Evolutionary conservation across 2,888 invertebrate species (phyloP), one percentile per base, ranked within the genome.

Genomic region (Volucella inanis): DNA sequence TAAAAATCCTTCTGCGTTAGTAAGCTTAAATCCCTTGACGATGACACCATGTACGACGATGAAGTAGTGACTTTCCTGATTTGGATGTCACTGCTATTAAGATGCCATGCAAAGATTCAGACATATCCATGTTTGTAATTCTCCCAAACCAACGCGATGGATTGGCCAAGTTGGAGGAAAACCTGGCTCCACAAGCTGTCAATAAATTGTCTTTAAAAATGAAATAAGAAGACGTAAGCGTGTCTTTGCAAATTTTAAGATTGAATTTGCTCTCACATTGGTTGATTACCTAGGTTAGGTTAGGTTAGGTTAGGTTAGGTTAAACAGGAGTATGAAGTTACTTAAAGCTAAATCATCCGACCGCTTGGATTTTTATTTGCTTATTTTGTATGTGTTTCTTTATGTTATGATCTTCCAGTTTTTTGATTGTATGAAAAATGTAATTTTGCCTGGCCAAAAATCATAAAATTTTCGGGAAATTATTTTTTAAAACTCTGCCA

Each of bases 161-260:
- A 0, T 93, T 97, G 61, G 88, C 92, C 10, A 91, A 91, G 0
- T 90, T 96, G 52, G 93, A 96, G 88, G 88, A 92, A 31, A 95
- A 95, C 89, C 89, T 96, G 68, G 93, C 0, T 90, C 90, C n/a
- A n/a, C n/a, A n/a, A 11, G 92, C 94, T 62, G 93, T 96, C 39
- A 89, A 90, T 0, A 93, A 93, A 9, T 88, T 95, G 18, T 90
- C 92, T 0, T 89, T 92, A 0, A 91, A 91, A 45, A 92, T 94
- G 93, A 87, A 86, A 67, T 87, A 88, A 0, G 91, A 91, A 0
- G 94, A 95, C 90, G 94, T 96, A 0, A 91, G 93, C 65, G 93
- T 96, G 14, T 92, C 93, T 3, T 97, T 49, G 97, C 97, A 3
- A 96, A 95, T 91, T 97, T 97, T 91, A 96, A 95, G 91, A 94